Evolutionary conservation across 2,888 invertebrate genomes (phyloP).

Genomic region (Quadriops clusia): DNA sequence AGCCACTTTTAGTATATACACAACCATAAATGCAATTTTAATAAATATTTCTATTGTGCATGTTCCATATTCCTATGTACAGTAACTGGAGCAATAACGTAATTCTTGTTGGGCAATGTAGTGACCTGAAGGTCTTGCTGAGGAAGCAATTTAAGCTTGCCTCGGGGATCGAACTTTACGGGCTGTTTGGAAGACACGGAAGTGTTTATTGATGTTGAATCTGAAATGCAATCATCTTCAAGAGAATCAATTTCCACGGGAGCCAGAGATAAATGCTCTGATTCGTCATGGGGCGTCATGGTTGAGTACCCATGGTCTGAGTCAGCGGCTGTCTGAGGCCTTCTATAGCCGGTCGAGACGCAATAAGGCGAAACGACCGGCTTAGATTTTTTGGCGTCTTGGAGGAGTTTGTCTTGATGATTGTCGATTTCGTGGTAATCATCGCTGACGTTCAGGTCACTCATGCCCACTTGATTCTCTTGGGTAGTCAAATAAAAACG

Average conservation of each 20-base stretch:
- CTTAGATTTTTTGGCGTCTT: conserved; percentile 41
- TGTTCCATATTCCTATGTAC: conserved; percentile 84
- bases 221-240: conserved; percentile 46
- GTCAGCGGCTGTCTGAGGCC: conserved; percentile 62
- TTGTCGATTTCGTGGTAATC: conserved; percentile 51
- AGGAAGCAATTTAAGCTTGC: conserved; percentile 15
- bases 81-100: conserved; percentile 75
- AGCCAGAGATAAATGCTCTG: conserved; percentile 69
- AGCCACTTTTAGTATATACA: no score
- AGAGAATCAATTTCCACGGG: conserved; percentile 50
- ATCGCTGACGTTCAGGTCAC: conserved; percentile 60
- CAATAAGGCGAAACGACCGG: conserved; percentile 78
- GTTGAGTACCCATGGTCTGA: conserved; percentile 95
- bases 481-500: conserved; percentile 42
- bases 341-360: conserved; percentile 67
- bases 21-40: conserved; percentile 7
- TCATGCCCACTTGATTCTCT: conserved; percentile 53
- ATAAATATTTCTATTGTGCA: conserved; percentile 38
- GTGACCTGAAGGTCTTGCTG: conserved; percentile 25
- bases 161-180: conserved; percentile 15
- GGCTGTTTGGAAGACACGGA: conserved; percentile 35
- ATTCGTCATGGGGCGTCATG: conserved; percentile 86
- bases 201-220: conserved; percentile 44
- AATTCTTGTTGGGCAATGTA: conserved; percentile 37
- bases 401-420: conserved; percentile 54